Evolutionary conservation across 2,113 vertebrate species (phyloP).

Genomic region (Protomyctophum bolini): DNA sequence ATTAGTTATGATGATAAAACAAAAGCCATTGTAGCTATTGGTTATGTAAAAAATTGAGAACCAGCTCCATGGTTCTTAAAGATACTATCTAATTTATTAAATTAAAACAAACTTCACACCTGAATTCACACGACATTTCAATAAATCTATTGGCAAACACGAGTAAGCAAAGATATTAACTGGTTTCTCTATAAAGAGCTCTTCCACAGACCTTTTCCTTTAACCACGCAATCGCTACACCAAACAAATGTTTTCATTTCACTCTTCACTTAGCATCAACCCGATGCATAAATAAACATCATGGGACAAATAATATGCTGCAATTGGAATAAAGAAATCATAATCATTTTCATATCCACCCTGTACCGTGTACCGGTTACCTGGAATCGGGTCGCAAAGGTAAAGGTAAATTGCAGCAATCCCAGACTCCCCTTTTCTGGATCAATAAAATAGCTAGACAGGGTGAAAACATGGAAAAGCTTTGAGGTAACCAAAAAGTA

Average conservation of each 20-base stretch:
- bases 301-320: too few relatives aligned
- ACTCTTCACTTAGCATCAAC: neutral
- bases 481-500: too few relatives aligned
- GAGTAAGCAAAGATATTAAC: neutral
- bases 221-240: neutral
- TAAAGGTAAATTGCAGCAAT: constrained; percentile 1
- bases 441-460: too few relatives aligned
- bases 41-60: constrained; percentile 5
- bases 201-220: neutral
- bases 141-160: neutral
- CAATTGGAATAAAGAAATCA: too few relatives aligned
- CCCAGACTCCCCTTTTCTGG: neutral
- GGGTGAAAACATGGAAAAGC: too few relatives aligned
- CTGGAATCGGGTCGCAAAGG: neutral
- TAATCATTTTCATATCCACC: too few relatives aligned
- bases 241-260: neutral
- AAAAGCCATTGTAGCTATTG: neutral
- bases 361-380: too few relatives aligned
- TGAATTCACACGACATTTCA: neutral
- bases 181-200: neutral
- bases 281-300: neutral
- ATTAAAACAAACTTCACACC: too few relatives aligned
- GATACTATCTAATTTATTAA: neutral
- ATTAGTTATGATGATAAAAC: neutral
- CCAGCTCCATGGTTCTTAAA: neutral